Conservation (phyloP, 1,140 invertebrate genomes). For the Trachymyrmex septentrionalis region DNA sequence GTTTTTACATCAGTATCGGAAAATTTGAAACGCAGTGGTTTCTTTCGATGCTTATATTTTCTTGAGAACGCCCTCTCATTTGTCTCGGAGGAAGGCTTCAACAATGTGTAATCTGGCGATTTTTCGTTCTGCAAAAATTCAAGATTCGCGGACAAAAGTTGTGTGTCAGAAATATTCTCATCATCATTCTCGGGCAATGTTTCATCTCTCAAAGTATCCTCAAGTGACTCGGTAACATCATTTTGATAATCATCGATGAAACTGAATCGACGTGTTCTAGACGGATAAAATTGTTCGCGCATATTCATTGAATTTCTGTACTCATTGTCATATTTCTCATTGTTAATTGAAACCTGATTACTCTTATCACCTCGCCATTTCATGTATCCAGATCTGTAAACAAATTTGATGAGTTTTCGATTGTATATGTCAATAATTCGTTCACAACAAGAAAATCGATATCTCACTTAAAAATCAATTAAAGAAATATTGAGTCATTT, state of each 20-base stretch:
- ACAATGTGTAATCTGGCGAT: constrained; percentile 25
- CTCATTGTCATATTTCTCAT: constrained; percentile 31
- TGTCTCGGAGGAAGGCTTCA: not conserved
- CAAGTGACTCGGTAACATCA: constrained; percentile 36
- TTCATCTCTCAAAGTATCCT: constrained; percentile 1
- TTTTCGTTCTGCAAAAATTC: constrained; percentile 72
- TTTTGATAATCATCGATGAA: constrained; percentile 37
- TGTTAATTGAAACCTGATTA: constrained; percentile 18
- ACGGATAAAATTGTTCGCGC: constrained; percentile 41
- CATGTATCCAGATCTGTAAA: constrained; percentile 6
- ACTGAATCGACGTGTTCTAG: constrained; percentile 61
- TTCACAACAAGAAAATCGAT: not conserved
- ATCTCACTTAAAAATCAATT: not conserved
- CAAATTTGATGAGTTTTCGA: not conserved
- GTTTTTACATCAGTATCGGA: constrained; percentile 31
- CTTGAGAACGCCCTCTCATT: constrained; percentile 68
- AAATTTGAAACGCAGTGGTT: constrained; percentile 20
- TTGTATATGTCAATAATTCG: not conserved
- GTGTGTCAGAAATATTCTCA: not conserved
- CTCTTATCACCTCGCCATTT: constrained; percentile 10
- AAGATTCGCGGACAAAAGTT: constrained; percentile 37
- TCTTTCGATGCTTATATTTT: constrained; percentile 76
- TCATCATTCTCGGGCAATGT: constrained; percentile 39
- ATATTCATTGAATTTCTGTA: constrained; percentile 32
- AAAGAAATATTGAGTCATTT: not conserved